Evolutionary conservation across 37 sponge, comb jelly and placozoan genomes (phyloP).

Genomic region (Ephydatia muelleri): DNA sequence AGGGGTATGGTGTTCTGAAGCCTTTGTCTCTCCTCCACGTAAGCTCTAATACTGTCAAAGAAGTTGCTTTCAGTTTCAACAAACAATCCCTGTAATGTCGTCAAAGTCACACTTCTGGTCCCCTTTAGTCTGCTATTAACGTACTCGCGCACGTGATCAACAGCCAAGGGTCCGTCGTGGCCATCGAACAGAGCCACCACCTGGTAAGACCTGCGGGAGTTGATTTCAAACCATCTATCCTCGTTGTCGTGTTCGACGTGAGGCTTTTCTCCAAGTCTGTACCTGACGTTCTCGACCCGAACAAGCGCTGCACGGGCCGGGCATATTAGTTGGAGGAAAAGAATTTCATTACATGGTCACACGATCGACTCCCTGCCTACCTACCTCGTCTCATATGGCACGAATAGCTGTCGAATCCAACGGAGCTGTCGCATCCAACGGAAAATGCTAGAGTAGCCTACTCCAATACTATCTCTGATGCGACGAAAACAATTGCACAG

Average conservation of each 20-base stretch:
- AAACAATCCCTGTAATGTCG: constrained; percentile 47
- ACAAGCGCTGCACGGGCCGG: no score
- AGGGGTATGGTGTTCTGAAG: constrained; percentile 40
- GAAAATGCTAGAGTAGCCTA: no score
- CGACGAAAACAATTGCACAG: no score
- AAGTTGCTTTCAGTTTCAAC: constrained; percentile 65
- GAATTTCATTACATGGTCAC: no score
- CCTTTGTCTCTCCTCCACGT: constrained; percentile 41
- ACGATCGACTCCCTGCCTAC: no score
- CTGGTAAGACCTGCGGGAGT: neutral
- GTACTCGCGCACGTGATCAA: constrained; percentile 57
- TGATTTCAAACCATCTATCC: constrained; percentile 45
- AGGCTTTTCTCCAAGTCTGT: constrained; percentile 17
- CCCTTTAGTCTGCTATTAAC: neutral
- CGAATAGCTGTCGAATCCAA: no score
- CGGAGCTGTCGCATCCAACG: no score
- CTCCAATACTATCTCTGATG: no score
- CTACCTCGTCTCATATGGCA: no score
- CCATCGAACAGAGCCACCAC: constrained; percentile 87
- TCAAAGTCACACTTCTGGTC: neutral
- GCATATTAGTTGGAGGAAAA: no score
- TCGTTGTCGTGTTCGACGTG: constrained; percentile 62
- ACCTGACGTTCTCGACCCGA: constrained; percentile 64
- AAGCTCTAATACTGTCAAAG: constrained; percentile 35
- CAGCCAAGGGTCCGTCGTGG: constrained; percentile 86